Conservation (phyloP, 2,113 vertebrate genomes). For the Trichomycterus rosablanca region DNA sequence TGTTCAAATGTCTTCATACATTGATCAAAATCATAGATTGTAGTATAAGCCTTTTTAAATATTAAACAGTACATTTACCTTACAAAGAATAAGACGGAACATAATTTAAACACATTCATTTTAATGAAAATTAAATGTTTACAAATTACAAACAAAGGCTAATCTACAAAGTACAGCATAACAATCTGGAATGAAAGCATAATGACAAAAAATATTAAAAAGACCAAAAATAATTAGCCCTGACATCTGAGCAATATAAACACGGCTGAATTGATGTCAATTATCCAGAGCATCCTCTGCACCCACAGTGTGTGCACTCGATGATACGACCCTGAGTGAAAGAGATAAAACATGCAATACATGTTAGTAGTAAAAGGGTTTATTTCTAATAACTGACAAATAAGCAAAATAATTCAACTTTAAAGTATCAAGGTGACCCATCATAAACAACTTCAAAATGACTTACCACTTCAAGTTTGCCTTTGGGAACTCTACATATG, state of each 20-base stretch:
- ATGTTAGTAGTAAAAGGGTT: background rate
- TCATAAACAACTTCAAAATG: background rate
- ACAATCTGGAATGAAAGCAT: conserved; percentile 20
- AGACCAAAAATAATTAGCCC: conserved; percentile 38
- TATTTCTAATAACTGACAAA: too few relatives aligned
- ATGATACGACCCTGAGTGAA: conserved; percentile 87
- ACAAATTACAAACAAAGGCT: conserved; percentile 6
- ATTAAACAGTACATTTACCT: too few relatives aligned
- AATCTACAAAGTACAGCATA: background rate
- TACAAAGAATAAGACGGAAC: too few relatives aligned
- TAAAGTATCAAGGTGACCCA: too few relatives aligned
- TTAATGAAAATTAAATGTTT: conserved; percentile 32
- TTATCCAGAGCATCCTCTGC: conserved; percentile 94
- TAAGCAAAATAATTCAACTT: too few relatives aligned
- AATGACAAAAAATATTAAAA: conserved; percentile 18
- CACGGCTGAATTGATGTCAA: background rate
- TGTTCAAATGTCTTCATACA: too few relatives aligned
- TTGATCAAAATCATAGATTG: too few relatives aligned
- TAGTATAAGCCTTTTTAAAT: too few relatives aligned
- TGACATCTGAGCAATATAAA: conserved; percentile 5
- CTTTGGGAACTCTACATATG: conserved; percentile 96
- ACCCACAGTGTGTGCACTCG: conserved; percentile 96
- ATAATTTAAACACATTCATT: too few relatives aligned
- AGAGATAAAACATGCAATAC: background rate
- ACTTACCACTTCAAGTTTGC: conserved; percentile 96